These are phyloP conservation scores for Gavialis gangeticus DNA, from an alignment of 2,113 vertebrate genomes.

Conservation along the genomic window DNA sequence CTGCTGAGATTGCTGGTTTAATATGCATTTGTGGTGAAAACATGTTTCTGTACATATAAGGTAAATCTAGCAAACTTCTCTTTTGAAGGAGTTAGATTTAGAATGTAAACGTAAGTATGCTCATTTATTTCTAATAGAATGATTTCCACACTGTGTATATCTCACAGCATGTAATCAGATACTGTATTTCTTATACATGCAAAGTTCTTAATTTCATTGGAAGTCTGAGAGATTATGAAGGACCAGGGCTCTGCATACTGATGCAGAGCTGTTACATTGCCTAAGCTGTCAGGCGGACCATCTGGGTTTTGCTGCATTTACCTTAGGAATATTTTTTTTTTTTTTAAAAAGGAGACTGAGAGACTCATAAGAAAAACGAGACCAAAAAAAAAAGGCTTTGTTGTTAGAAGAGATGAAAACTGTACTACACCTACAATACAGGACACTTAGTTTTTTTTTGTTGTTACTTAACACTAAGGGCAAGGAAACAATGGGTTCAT, in stretches of 20 bases:
- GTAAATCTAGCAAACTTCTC: constrained; percentile 48
- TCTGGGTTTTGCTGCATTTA: no score
- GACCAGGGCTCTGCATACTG: rapidly evolving
- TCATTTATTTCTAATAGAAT: constrained; percentile 54
- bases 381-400: no score
- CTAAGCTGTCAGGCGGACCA: neutral
- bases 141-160: neutral
- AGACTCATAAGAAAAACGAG: no score
- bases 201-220: neutral
- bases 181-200: neutral
- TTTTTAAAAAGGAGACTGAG: no score
- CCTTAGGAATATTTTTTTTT: no score
- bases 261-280: neutral
- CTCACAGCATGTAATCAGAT: neutral
- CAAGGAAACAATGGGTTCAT: neutral
- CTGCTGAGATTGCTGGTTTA: constrained; percentile 37
- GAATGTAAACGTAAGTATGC: constrained; percentile 55
- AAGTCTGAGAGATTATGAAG: neutral
- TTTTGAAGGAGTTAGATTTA: constrained; percentile 30
- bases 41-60: constrained; percentile 37
- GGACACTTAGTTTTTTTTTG: constrained; percentile 1
- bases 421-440: no score
- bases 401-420: no score
- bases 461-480: constrained; percentile 10
- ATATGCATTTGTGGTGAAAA: constrained; percentile 55